Evolutionary conservation across 2,113 vertebrate species (phyloP).

Genomic region (Gorsachius goisagi): DNA sequence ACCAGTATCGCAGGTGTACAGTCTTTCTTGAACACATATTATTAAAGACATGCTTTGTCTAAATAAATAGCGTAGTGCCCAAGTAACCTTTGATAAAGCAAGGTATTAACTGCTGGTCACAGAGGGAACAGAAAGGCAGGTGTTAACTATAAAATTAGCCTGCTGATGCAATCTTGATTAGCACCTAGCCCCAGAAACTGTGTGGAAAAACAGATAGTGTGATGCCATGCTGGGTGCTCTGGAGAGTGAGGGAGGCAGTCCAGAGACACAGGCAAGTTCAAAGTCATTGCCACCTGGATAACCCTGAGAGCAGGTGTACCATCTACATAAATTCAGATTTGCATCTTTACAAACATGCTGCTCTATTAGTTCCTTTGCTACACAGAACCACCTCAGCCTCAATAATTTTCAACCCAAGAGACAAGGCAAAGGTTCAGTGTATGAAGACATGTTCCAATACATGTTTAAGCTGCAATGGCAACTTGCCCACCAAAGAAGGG

Average conservation of each 20-base stretch:
- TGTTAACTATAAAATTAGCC: neutral
- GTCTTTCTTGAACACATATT: neutral
- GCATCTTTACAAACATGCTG: neutral
- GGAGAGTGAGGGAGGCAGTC: fast-evolving
- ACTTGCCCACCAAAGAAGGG: neutral
- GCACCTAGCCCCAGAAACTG: neutral
- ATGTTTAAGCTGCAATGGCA: neutral
- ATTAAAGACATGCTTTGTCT: neutral
- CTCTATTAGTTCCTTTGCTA: neutral
- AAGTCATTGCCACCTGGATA: neutral
- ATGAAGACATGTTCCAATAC: neutral
- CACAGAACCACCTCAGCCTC: neutral
- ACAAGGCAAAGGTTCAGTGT: neutral
- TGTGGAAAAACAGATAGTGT: neutral
- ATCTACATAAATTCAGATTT: neutral
- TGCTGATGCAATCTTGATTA: neutral
- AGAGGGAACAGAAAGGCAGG: neutral
- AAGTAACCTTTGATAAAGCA: neutral
- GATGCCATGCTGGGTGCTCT: neutral
- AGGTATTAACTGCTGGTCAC: neutral
- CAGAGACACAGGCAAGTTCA: neutral
- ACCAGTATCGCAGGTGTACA: neutral
- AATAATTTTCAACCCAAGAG: neutral
- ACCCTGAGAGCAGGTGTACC: fast-evolving
- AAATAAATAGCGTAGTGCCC: neutral